phyloP scores from a whole-genome alignment of 2,888 invertebrate genomes.

The Druceiella hillmani region DNA sequence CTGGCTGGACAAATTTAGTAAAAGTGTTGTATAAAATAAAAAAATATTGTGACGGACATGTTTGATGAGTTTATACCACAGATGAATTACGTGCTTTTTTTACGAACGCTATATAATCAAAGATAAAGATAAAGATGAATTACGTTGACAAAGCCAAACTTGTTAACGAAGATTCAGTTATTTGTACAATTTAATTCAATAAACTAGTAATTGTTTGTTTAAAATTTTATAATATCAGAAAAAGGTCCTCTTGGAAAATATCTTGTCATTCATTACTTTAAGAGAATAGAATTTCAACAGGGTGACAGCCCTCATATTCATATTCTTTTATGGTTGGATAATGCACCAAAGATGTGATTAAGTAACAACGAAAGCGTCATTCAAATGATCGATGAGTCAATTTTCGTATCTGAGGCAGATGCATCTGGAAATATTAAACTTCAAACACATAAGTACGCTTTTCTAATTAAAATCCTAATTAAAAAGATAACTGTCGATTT shows the following conservation, averaged over 20 bases:
- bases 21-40: constrained; percentile 23
- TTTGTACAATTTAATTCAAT: constrained; percentile 21
- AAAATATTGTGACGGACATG: constrained; percentile 11
- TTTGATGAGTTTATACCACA: constrained; percentile 4
- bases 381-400: constrained; percentile 26
- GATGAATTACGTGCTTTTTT: too few species aligned
- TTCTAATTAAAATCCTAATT: constrained; percentile 25
- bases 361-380: constrained; percentile 19
- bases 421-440: constrained; percentile 28
- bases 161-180: too few species aligned
- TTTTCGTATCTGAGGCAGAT: constrained; percentile 27
- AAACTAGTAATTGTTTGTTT: constrained; percentile 17
- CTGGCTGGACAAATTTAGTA: constrained; percentile 23
- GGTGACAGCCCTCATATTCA: constrained; percentile 16
- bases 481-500: too few species aligned
- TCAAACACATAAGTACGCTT: constrained; percentile 28
- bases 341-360: constrained; percentile 25
- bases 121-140: too few species aligned
- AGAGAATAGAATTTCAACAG: constrained; percentile 21
- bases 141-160: constrained; percentile 18
- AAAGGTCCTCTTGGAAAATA: constrained; percentile 17
- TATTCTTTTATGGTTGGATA: constrained; percentile 20
- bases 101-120: too few species aligned
- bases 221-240: constrained; percentile 15
- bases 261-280: constrained; percentile 17